These are phyloP conservation scores for Phodopus roborovskii DNA, from an alignment of 2,113 vertebrate genomes.

Conservation along the genomic window DNA sequence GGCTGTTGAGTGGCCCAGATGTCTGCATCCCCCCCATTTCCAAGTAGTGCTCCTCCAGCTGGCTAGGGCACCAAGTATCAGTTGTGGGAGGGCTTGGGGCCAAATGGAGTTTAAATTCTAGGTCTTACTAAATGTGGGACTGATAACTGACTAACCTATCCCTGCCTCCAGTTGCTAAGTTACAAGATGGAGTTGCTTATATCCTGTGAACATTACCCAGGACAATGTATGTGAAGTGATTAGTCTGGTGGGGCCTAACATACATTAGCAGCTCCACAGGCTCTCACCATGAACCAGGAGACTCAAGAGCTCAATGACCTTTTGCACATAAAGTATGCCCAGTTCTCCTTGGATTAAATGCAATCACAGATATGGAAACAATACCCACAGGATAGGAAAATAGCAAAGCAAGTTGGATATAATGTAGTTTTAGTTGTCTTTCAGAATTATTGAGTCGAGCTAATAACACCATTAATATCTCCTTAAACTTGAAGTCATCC, in stretches of 20 bases:
- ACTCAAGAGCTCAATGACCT: neutral
- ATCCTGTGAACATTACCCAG: neutral
- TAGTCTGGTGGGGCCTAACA: slow-evolving; percentile 11
- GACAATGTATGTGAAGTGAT: neutral
- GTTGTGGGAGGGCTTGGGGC: neutral
- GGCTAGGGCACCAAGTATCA: neutral
- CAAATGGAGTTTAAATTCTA: neutral
- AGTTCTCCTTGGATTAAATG: neutral
- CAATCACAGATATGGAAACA: slow-evolving; percentile 32
- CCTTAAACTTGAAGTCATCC: slow-evolving; percentile 64
- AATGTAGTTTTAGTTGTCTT: slow-evolving; percentile 41
- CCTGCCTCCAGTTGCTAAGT: neutral
- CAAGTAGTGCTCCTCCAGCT: neutral
- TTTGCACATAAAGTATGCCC: neutral
- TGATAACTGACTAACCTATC: neutral
- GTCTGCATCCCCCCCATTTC: neutral
- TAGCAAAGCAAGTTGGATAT: slow-evolving; percentile 13
- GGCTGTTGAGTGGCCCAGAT: neutral
- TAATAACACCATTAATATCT: slow-evolving; percentile 68
- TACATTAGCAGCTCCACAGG: neutral
- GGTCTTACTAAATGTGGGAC: neutral
- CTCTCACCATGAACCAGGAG: neutral
- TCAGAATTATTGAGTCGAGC: slow-evolving; percentile 46
- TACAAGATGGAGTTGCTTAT: slow-evolving; percentile 6
- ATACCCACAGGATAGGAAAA: neutral